Evolutionary conservation across 2,888 invertebrate genomes (phyloP).

Genomic region (Phymatocera aterrima): DNA sequence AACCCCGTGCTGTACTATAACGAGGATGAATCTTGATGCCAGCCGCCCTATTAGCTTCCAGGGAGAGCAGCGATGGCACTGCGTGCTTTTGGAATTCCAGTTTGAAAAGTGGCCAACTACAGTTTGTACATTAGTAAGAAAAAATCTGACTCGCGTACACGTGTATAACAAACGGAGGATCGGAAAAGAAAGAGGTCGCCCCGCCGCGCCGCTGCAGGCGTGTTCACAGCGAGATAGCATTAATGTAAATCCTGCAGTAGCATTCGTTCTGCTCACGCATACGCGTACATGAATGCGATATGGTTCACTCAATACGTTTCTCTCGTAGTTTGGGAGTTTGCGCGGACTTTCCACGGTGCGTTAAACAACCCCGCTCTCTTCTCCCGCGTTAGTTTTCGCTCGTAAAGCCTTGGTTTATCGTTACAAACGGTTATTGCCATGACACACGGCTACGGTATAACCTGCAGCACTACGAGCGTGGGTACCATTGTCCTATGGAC

Average conservation of each 20-base stretch:
- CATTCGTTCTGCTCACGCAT: constrained; percentile 11
- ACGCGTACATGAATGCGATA: no score
- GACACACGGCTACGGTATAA: no score
- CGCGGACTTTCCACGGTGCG: constrained; percentile 27
- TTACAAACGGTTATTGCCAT: constrained; percentile 31
- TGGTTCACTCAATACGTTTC: constrained; percentile 35
- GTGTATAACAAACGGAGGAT: not conserved
- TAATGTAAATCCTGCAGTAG: not conserved
- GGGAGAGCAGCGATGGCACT: not conserved
- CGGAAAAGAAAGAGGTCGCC: not conserved
- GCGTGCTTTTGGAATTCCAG: not conserved
- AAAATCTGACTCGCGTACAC: no score
- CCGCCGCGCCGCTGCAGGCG: no score
- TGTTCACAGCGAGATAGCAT: not conserved
- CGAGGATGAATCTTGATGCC: not conserved
- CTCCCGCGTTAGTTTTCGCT: constrained; percentile 35
- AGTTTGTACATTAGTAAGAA: no score
- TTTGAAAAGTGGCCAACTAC: not conserved
- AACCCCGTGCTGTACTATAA: not conserved
- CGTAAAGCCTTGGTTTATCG: constrained; percentile 39
- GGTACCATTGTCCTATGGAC: not conserved
- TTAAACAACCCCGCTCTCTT: constrained; percentile 16
- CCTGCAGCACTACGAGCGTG: not conserved
- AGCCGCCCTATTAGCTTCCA: no score
- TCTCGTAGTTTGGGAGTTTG: constrained; percentile 16